Conservation (phyloP, 2,888 invertebrate species). For the Rambutsinella grinnellia region DNA sequence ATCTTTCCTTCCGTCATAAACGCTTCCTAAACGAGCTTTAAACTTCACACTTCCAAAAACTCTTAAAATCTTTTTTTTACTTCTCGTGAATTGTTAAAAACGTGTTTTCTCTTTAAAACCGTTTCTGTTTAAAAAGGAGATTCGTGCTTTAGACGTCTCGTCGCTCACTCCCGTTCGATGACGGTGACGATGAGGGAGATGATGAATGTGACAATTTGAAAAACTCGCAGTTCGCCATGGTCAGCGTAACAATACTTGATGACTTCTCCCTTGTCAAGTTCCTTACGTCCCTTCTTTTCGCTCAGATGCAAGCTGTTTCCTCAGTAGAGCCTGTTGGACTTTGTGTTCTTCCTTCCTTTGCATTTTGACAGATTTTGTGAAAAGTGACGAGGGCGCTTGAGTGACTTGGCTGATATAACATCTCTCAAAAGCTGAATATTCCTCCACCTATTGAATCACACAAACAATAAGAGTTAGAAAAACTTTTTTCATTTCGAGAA, state of each 20-base stretch:
- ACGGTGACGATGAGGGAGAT: slow-evolving; percentile 14
- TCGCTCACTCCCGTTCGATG: slow-evolving; percentile 29
- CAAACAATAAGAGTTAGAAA: slow-evolving; percentile 1
- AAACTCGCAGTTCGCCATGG: slow-evolving; percentile 49
- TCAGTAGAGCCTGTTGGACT: not conserved
- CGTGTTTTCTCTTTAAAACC: slow-evolving; percentile 21
- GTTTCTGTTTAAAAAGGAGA: slow-evolving; percentile 22
- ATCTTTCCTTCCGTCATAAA: slow-evolving; percentile 4
- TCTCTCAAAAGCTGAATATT: not conserved
- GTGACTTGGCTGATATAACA: not conserved
- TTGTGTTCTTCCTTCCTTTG: slow-evolving; percentile 18
- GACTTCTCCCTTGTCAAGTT: not conserved
- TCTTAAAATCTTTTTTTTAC: not conserved
- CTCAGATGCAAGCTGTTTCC: slow-evolving; percentile 1
- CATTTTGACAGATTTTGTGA: slow-evolving; percentile 39
- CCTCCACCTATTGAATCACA: not conserved
- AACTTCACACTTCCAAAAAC: slow-evolving; percentile 8
- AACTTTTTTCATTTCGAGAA: not conserved
- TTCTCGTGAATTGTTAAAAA: slow-evolving; percentile 1
- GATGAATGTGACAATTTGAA: slow-evolving; percentile 47
- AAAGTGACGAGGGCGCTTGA: not conserved
- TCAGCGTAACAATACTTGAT: slow-evolving; percentile 20
- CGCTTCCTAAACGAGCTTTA: not conserved
- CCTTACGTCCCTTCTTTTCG: slow-evolving; percentile 45
- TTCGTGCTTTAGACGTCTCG: not conserved